phyloP scores from a whole-genome alignment of 1,140 invertebrate species.

The Drosophila seguyi region DNA sequence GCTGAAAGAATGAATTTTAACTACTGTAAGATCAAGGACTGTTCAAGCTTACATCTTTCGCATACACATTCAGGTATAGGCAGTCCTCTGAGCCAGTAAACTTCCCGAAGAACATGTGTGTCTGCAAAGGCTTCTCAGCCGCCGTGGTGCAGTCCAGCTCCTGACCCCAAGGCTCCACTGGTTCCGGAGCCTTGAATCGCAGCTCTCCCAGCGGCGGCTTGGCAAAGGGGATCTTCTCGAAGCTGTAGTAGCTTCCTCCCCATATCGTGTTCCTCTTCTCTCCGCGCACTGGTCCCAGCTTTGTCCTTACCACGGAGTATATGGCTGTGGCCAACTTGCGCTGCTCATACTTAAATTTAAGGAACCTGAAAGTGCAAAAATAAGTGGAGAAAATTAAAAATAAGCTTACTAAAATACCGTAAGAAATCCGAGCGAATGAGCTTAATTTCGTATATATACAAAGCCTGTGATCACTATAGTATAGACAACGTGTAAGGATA shows the following conservation, averaged over 20 bases:
- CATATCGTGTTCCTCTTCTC: slow-evolving; percentile 70
- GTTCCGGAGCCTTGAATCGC: slow-evolving; percentile 87
- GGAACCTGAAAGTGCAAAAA: slow-evolving; percentile 50
- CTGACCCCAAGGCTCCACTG: slow-evolving; percentile 86
- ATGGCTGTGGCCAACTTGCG: slow-evolving; percentile 69
- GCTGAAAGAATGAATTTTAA: slow-evolving; percentile 20
- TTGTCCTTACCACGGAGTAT: slow-evolving; percentile 64
- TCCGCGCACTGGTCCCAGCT: slow-evolving; percentile 68
- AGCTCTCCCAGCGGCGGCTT: too few relatives aligned
- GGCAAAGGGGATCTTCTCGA: slow-evolving; percentile 90
- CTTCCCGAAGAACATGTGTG: slow-evolving; percentile 73
- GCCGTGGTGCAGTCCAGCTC: slow-evolving; percentile 77
- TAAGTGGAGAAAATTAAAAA: too few relatives aligned
- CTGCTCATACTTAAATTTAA: slow-evolving; percentile 76
- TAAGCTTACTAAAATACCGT: too few relatives aligned
- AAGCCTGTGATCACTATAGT: neutral
- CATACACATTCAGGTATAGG: slow-evolving; percentile 86
- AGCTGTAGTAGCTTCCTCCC: slow-evolving; percentile 84
- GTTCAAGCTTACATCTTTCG: slow-evolving; percentile 76
- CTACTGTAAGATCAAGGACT: neutral
- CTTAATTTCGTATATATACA: neutral
- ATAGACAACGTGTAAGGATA: neutral
- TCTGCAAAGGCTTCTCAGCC: slow-evolving; percentile 80
- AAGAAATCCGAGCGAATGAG: slow-evolving; percentile 40
- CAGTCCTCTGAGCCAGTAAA: slow-evolving; percentile 86